phyloP scores from a whole-genome alignment of 2,888 invertebrate genomes.

The Conus canariensis region DNA sequence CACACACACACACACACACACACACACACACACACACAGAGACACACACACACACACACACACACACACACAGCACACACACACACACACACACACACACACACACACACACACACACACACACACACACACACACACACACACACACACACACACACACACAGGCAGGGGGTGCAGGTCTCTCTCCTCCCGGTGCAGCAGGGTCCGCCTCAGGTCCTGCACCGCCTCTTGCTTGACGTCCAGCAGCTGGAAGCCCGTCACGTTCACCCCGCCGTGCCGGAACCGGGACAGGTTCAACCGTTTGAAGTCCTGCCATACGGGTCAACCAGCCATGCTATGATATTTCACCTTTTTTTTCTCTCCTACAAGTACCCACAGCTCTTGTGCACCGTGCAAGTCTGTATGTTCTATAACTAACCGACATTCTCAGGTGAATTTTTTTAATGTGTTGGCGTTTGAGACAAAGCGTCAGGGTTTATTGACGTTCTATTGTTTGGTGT shows the following conservation, averaged over 20 bases:
- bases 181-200: conserved; percentile 81
- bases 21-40: background rate
- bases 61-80: background rate
- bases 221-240: conserved; percentile 84
- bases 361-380: background rate
- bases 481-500: too few relatives aligned
- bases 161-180: conserved; percentile 41
- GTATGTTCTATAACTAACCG: too few relatives aligned
- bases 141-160: too few relatives aligned
- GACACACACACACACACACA: background rate
- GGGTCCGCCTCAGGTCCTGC: conserved; percentile 57
- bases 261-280: conserved; percentile 96
- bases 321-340: background rate
- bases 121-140: background rate
- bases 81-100: conserved; percentile 1
- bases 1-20: background rate
- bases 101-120: background rate
- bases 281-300: conserved; percentile 95
- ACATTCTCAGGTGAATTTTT: too few relatives aligned
- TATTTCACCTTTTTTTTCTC: too few relatives aligned
- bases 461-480: too few relatives aligned
- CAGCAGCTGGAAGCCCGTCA: conserved; percentile 94
- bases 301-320: conserved; percentile 87
- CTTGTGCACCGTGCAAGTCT: too few relatives aligned
- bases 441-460: too few relatives aligned